phyloP scores from a whole-genome alignment of 2,113 vertebrate species.

The Turdus rufiventris region DNA sequence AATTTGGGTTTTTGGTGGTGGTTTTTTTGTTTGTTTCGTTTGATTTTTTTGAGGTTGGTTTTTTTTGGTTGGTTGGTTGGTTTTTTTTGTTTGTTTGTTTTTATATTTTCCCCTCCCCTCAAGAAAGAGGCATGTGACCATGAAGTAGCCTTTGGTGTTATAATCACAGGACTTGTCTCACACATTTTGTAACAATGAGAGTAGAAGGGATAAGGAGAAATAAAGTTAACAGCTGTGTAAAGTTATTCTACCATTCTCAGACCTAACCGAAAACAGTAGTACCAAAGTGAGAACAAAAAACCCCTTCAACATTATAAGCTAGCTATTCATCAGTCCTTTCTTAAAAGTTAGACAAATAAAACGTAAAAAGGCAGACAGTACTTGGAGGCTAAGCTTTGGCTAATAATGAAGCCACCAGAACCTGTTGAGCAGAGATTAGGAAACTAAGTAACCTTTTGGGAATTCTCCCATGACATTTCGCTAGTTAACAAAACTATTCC shows the following conservation, averaged over 20 bases:
- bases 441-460: neutral
- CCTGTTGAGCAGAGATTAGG: neutral
- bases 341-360: neutral
- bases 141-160: neutral
- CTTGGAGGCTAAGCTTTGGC: neutral
- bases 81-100: too few species aligned
- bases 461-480: neutral
- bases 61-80: too few species aligned
- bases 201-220: neutral
- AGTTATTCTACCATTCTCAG: neutral
- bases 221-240: neutral
- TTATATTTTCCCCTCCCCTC: too few species aligned
- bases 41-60: neutral
- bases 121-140: neutral
- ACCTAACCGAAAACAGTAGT: neutral
- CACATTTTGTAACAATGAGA: neutral
- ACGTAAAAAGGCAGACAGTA: neutral
- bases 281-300: neutral
- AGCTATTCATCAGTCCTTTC: neutral
- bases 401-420: neutral
- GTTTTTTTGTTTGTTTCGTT: neutral
- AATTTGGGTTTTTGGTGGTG: too few species aligned
- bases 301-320: neutral
- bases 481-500: neutral
- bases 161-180: neutral